Evolutionary conservation across 2,888 invertebrate species (phyloP).

Genomic region (Epinotia nisella): DNA sequence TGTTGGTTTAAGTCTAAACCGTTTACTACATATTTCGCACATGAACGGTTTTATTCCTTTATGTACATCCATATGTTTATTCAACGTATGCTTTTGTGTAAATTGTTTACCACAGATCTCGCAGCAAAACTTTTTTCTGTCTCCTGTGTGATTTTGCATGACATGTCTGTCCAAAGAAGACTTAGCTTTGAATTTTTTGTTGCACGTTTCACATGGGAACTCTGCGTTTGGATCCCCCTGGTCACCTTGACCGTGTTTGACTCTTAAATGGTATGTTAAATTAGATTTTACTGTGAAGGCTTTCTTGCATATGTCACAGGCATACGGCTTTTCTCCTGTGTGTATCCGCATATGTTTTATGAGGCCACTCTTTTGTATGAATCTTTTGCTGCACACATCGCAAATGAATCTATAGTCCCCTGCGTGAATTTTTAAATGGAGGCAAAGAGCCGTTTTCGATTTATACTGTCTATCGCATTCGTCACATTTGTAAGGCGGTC

Average conservation of each 20-base stretch:
- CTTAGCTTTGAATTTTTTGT: not conserved
- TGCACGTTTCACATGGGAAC: not conserved
- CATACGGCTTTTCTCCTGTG: not conserved
- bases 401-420: slow-evolving; percentile 1
- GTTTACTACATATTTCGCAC: not conserved
- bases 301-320: slow-evolving; percentile 4
- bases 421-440: slow-evolving; percentile 4
- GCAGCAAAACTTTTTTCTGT: slow-evolving; percentile 2
- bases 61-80: slow-evolving; percentile 4
- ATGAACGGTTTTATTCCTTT: not conserved
- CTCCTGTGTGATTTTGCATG: not conserved
- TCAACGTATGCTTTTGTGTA: slow-evolving; percentile 1
- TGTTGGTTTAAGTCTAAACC: not conserved
- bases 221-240: slow-evolving; percentile 1
- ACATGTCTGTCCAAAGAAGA: not conserved
- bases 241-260: not conserved
- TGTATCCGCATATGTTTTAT: not conserved
- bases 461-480: not conserved
- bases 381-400: not conserved
- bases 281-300: not conserved
- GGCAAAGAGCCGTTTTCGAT: not conserved
- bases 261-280: not conserved
- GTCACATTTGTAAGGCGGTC: not conserved
- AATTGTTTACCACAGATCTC: not conserved
- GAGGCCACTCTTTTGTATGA: not conserved